These are phyloP conservation scores for Dreissena rostriformis DNA, from an alignment of 1,140 invertebrate species.

Conservation along the genomic window DNA sequence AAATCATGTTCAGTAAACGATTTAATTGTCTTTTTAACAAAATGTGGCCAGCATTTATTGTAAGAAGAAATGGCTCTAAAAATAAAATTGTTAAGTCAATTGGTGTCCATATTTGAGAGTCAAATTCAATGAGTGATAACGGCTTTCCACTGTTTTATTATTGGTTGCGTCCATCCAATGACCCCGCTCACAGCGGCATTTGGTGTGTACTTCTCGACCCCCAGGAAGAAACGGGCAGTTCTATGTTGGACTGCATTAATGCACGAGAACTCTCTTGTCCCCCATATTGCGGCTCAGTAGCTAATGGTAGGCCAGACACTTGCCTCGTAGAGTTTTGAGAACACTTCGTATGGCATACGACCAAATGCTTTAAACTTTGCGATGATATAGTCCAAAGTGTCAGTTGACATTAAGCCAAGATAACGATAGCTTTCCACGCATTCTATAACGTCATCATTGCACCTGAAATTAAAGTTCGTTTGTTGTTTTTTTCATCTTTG, in stretches of 20 bases:
- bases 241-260: conserved; percentile 32
- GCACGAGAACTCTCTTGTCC: background rate
- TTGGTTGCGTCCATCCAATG: conserved; percentile 25
- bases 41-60: background rate
- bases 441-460: background rate
- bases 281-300: conserved; percentile 22
- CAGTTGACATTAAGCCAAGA: background rate
- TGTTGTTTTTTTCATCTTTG: too few species aligned
- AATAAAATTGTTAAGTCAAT: background rate
- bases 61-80: background rate
- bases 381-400: background rate
- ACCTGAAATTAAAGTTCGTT: conserved; percentile 3
- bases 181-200: conserved; percentile 27
- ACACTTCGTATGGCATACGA: background rate
- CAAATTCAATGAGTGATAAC: background rate
- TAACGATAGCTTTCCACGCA: conserved; percentile 1
- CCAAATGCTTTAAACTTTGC: too few species aligned
- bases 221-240: conserved; percentile 21
- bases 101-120: background rate
- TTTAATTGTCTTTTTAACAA: background rate
- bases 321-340: conserved; percentile 37
- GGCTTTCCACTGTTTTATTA: conserved; percentile 26
- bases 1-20: background rate
- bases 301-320: conserved; percentile 29
- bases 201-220: conserved; percentile 26